A percentile compares a stretch with the other conserved stretches of the same genome.
phyloP scores from a whole-genome alignment of 2,797 vertebrate species.

The Lagorchestes hirsutus region DNA sequence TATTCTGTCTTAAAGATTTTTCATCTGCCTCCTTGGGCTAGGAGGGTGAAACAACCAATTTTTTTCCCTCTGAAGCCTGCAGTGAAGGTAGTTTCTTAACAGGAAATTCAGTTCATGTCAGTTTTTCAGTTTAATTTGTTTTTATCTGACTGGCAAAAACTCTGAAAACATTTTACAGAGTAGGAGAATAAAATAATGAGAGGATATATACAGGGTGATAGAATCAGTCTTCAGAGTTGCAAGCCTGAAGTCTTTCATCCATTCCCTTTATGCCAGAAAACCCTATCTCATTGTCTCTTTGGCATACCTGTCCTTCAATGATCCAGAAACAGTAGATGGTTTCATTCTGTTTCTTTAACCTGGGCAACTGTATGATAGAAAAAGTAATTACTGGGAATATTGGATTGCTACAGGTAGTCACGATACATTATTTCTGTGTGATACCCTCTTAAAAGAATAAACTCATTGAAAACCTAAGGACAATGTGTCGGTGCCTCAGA shows the following conservation, averaged over 20 bases:
- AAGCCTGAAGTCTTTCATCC: neutral
- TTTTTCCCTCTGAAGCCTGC: slow-evolving; percentile 9
- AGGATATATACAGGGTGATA: neutral
- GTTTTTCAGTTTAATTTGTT: slow-evolving; percentile 9
- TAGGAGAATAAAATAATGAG: slow-evolving; percentile 43
- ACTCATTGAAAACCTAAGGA: neutral
- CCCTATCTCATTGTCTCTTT: slow-evolving; percentile 17
- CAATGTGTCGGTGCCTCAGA: neutral
- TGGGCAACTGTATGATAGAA: slow-evolving; percentile 26
- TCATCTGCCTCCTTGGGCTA: slow-evolving; percentile 14
- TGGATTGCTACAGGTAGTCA: neutral
- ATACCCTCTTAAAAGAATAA: neutral
- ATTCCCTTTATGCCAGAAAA: neutral
- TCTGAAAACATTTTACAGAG: slow-evolving; percentile 19
- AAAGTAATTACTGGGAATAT: slow-evolving; percentile 38
- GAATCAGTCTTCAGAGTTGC: neutral
- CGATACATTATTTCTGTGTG: neutral
- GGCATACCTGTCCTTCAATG: slow-evolving; percentile 10
- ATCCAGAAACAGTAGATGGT: slow-evolving; percentile 27
- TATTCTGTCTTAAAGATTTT: neutral
- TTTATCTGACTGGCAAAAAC: slow-evolving; percentile 49
- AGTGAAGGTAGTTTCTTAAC: slow-evolving; percentile 20
- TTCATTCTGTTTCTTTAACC: slow-evolving; percentile 48
- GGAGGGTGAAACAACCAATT: neutral
- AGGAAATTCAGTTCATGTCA: neutral